These are phyloP conservation scores for Plectropomus leopardus DNA, from an alignment of 2,113 vertebrate genomes.

Conservation along the genomic window DNA sequence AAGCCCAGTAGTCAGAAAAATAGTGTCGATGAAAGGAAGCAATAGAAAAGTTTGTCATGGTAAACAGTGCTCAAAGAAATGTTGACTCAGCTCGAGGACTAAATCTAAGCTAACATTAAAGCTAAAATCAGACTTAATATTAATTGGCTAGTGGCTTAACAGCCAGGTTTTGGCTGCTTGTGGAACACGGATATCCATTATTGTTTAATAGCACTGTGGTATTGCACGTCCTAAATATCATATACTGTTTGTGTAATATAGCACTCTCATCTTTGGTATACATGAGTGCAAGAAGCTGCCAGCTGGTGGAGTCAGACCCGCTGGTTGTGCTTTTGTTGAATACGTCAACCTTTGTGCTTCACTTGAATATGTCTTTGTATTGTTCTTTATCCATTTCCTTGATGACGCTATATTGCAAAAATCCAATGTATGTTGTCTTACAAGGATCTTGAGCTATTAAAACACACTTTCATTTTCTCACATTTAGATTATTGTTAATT, in stretches of 20 bases:
- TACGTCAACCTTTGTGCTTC: not conserved
- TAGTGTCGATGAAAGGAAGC: not conserved
- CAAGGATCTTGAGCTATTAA: no score
- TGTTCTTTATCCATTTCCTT: not conserved
- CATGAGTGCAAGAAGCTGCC: no score
- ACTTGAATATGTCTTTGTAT: not conserved
- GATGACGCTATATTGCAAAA: no score
- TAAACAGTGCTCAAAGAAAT: not conserved
- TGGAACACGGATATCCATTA: not conserved
- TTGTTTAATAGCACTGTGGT: not conserved
- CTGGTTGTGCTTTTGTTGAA: no score
- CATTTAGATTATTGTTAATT: no score
- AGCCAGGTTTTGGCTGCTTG: not conserved
- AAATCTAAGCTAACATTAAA: not conserved
- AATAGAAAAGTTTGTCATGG: not conserved
- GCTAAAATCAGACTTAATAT: not conserved
- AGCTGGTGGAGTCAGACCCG: no score
- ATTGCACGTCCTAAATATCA: not conserved
- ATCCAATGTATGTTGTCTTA: no score
- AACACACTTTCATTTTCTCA: no score
- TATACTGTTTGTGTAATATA: not conserved
- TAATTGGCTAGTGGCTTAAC: not conserved
- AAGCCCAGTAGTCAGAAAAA: not conserved
- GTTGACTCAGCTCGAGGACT: not conserved
- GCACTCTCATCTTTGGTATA: not conserved